Evolutionary conservation across 2,797 vertebrate species (phyloP), one percentile per base, ranked within the genome.

Genomic region (Tympanoctomys barrerae): DNA sequence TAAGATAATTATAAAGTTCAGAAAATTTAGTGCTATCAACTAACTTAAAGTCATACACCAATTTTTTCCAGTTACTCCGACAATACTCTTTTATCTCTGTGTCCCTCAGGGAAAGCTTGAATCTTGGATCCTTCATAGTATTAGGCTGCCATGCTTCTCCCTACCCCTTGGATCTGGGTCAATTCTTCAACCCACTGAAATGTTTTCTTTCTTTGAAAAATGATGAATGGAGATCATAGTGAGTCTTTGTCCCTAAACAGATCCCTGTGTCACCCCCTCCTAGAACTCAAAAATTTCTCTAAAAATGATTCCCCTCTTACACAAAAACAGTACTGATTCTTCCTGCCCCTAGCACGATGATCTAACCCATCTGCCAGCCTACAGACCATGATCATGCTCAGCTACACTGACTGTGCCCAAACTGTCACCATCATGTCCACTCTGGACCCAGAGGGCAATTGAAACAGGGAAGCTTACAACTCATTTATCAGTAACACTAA

Each of bases 191-290:
- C 7, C 61, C 36, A 75, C 24, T 49, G 57, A 52, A 93, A 57
- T 90, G 21, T 71, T 93, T 93, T 88, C 52, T 95, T 83, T 8
- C 90, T 94, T 97, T 94, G 73, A 93, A 93, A 96, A 88, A 83
- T 36, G 81, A 87, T 57, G 66, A 78, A 90, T 31, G 75, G 52
- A 71, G 66, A 94, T 5, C 75, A 86, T 16, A 83, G 57, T 86
- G 64, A 86, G n/a, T 59, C 22, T 92, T 80, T 90, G 28, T 84
- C 33, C 33, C 28, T 92, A 57, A 82, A 89, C 0, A 66, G 59
- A 21, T 90, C 24, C 52, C 39, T 77, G 19, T 59, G 24, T 71
- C 59, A 52, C 87, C 71, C 73, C 28, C 52, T 75, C 82, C n/a
- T 36, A 95, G 62, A 82, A 82, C 13, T 39, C 42, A 49, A 24